Evolutionary conservation across 2,113 vertebrate species (phyloP).

Genomic region (Accipiter cooperii): DNA sequence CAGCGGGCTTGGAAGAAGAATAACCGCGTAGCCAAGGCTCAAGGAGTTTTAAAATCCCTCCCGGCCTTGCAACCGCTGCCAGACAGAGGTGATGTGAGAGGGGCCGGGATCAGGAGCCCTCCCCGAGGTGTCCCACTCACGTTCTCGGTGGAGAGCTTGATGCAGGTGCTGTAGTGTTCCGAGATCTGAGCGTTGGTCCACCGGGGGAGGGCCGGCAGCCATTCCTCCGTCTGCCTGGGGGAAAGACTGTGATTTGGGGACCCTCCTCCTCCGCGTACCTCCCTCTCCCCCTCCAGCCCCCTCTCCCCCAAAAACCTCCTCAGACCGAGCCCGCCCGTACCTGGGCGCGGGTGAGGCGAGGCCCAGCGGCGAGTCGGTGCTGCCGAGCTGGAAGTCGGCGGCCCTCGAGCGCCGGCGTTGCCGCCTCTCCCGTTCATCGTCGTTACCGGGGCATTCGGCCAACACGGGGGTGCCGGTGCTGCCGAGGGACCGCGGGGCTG

Average conservation of each 20-base stretch:
- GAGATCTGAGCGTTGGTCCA: conserved; percentile 87
- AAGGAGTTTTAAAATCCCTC: background rate
- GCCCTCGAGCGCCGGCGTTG: conserved; percentile 83
- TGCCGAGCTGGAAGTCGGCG: conserved; percentile 76
- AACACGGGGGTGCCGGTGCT: conserved; percentile 72
- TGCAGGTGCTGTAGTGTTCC: conserved; percentile 94
- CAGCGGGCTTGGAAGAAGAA: too few species aligned
- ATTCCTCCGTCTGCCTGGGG: conserved; percentile 43
- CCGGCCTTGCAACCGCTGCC: background rate
- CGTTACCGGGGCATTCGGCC: conserved; percentile 80
- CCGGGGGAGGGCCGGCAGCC: conserved; percentile 61
- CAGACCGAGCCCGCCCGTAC: background rate
- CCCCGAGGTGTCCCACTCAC: conserved; percentile 69
- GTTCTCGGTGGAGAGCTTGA: conserved; percentile 92
- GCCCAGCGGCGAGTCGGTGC: conserved; percentile 72
- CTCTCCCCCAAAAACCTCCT: accelerated
- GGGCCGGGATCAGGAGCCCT: background rate
- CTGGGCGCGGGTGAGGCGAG: conserved; percentile 49
- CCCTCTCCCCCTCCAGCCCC: too few species aligned
- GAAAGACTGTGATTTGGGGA: background rate
- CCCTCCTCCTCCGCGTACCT: background rate
- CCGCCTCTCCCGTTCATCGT: conserved; percentile 85
- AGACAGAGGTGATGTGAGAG: accelerated
- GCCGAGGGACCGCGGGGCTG: background rate
- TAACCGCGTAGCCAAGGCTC: accelerated